Base-by-base conservation (phyloP, 2,113 vertebrate genomes). In the Zosterops borbonicus region DNA sequence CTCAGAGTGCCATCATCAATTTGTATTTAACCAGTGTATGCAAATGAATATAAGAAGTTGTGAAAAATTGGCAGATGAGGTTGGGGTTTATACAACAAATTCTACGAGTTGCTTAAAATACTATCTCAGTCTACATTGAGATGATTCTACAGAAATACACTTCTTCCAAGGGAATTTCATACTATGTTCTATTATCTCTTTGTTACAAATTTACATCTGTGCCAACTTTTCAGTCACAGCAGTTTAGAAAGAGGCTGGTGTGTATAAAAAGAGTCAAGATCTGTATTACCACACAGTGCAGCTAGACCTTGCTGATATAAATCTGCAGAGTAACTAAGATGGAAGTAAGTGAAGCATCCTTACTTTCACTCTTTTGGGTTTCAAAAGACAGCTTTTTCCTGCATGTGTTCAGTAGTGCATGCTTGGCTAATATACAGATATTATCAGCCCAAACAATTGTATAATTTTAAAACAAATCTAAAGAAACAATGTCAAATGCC, bases 381-480 rank as follows among this genome's bases (percentile, higher is more conserved):
- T 82, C 19, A 63, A 71, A 87, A 83, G 7, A 19, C 1, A 42
- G 31, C 14, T 56, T 63, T 89, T 53, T 47, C 27, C 37, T 70
- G 12, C 5, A 11, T 76, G 5, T 6, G 23, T 64, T 68, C 29
- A 71, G 24, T 49, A 39, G n/a, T 28, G 12, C 13, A 50, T 0
- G 4, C 9, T 16, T 70, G 29, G 20, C 3, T 71, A 83, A 60
- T 59, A 49, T 16, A 63, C 5, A 60, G 27, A 17, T 60, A 50
- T 12, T 55, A 47, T 37, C 35, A 82, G 17, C 59, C 3, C 9
- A 63, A 82, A 50, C 20, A 49, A 37, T 27, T 44, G 1, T 24
- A 12, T 58, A 2, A 12, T 60, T 93, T 83, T 41, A 85, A 90
- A 94, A 95, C 44, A 69, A 80, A 75, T 67, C n/a, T n/a, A 56